Conservation (phyloP, 2,888 invertebrate genomes). For the Hemaris fuciformis region DNA sequence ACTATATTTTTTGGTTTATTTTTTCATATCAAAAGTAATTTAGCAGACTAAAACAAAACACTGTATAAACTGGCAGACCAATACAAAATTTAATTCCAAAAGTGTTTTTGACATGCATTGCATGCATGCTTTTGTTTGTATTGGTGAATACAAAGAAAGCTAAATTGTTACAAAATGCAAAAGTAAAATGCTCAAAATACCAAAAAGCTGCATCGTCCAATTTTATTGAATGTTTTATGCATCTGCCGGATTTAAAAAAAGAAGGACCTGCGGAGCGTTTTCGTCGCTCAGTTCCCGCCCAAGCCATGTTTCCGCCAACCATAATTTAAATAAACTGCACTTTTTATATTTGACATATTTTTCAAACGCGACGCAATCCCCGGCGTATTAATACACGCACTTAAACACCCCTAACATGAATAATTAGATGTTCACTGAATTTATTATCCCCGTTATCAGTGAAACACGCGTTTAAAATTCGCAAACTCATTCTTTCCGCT, state of each 20-base stretch:
- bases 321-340: slow-evolving; percentile 68
- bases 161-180: slow-evolving; percentile 6
- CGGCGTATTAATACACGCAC: slow-evolving; percentile 71
- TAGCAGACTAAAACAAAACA: no score
- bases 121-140: neutral
- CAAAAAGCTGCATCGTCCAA: slow-evolving; percentile 1
- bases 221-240: slow-evolving; percentile 42
- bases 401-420: slow-evolving; percentile 79
- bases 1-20: no score
- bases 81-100: no score
- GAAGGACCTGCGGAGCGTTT: slow-evolving; percentile 48
- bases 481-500: slow-evolving; percentile 78
- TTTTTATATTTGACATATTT: slow-evolving; percentile 62
- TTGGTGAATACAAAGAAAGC: neutral
- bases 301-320: slow-evolving; percentile 65
- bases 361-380: slow-evolving; percentile 54
- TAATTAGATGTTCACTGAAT: slow-evolving; percentile 78
- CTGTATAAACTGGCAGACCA: no score
- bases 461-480: slow-evolving; percentile 78
- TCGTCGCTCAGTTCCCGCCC: slow-evolving; percentile 60
- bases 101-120: no score
- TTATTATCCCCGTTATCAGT: slow-evolving; percentile 71
- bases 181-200: slow-evolving; percentile 29
- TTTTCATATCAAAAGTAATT: no score
- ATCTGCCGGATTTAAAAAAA: slow-evolving; percentile 59